Evolutionary conservation across 1,140 invertebrate genomes (phyloP), one percentile per base, ranked within the genome.

Genomic region (Pseudomyrmex sp.): DNA sequence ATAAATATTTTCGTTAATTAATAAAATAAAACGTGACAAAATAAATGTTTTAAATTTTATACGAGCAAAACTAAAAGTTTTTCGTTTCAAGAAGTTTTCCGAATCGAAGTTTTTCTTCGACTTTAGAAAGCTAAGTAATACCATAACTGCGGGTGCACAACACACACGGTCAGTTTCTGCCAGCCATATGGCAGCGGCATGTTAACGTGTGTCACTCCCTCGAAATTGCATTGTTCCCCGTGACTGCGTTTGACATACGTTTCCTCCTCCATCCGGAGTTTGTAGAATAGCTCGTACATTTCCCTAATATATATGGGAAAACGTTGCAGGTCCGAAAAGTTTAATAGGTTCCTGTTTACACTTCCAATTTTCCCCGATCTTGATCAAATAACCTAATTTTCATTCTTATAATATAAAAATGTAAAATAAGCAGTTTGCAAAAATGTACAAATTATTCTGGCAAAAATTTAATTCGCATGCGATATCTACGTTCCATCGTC

Each of bases 141-240:
- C 26, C 26, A 3, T 3, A 35, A 5, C 35, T 20, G n/a, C 7
- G 13, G 20, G 63, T 76, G 20, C 58, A 54, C 50, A 63, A 56
- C 70, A 62, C 75, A 1, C 50, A 18, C 82, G 52, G 68, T 80
- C 46, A 62, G 69, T 89, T 35, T 89, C 85, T 92, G 91, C 66
- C 73, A 35, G 83, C 91, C 92, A 92, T 92, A 92, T 92, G 92
- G 91, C 63, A 0, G 18, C 68, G 80, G 75, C 8, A 56, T 46
- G 58, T 74, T 69, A 86, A 88, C 83, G 65, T 84, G 77, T 84
- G 77, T 84, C 84, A 76, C 76, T 82, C 74, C 84, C 88, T 85
- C 86, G 54, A 89, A 91, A 92, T 89, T 89, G 86, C 85, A 91
- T 91, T 91, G 91, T 90, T 90, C 50, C 76, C 46, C 15, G 18